phyloP scores from a whole-genome alignment of 2,888 invertebrate species.

The Orgyia antiqua region DNA sequence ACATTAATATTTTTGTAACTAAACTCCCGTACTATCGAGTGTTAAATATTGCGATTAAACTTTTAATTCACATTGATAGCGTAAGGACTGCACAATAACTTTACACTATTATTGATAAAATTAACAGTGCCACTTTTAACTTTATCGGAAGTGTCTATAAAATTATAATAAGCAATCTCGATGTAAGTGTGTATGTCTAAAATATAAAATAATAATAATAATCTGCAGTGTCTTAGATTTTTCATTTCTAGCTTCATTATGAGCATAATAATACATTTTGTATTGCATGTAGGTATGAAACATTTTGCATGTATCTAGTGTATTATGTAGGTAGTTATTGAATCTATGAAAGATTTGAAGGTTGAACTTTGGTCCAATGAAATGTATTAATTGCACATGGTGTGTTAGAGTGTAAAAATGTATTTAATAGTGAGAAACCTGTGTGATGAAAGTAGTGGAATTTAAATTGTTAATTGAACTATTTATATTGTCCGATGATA shows the following conservation, averaged over 20 bases:
- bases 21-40: constrained; percentile 43
- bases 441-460: constrained; percentile 17
- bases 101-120: constrained; percentile 45
- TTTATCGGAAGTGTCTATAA: constrained; percentile 42
- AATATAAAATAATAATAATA: constrained; percentile 26
- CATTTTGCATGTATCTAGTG: constrained; percentile 26
- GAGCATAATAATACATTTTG: constrained; percentile 27
- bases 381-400: constrained; percentile 67
- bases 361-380: constrained; percentile 78
- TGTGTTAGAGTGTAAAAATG: constrained; percentile 52
- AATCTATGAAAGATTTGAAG: constrained; percentile 57
- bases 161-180: constrained; percentile 44
- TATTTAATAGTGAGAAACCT: constrained; percentile 18
- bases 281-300: constrained; percentile 26
- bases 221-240: constrained; percentile 45
- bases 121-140: constrained; percentile 67
- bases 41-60: no score
- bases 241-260: constrained; percentile 35
- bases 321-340: constrained; percentile 25
- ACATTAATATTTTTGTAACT: constrained; percentile 45
- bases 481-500: constrained; percentile 10
- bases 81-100: constrained; percentile 37
- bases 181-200: constrained; percentile 30
- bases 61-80: no score
- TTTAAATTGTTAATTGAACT: constrained; percentile 14